These are phyloP conservation scores for Delphinus delphis DNA, from an alignment of 2,113 vertebrate species.

Conservation along the genomic window DNA sequence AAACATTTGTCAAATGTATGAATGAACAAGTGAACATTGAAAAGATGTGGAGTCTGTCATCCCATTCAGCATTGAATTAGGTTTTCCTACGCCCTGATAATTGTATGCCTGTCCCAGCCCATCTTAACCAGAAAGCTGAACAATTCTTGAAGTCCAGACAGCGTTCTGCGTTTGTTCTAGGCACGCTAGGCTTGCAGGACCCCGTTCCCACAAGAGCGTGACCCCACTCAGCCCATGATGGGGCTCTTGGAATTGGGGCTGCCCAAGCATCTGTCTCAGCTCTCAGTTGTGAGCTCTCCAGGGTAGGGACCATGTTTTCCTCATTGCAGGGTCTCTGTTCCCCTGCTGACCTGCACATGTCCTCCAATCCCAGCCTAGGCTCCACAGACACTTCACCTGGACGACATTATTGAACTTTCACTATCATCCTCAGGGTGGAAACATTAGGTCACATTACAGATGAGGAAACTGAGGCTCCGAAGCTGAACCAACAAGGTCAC, in stretches of 20 bases:
- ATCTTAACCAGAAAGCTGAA: background rate
- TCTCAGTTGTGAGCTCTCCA: background rate
- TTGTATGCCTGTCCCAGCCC: background rate
- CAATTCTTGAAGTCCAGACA: background rate
- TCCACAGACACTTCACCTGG: background rate
- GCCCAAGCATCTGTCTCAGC: background rate
- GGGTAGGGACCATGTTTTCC: background rate
- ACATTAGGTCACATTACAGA: background rate
- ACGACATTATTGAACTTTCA: background rate
- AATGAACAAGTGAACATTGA: background rate
- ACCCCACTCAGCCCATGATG: rapidly evolving
- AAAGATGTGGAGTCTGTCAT: background rate
- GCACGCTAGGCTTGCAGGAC: background rate
- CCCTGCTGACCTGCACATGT: background rate
- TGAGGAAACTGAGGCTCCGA: background rate
- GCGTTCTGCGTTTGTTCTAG: background rate
- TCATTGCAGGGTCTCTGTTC: background rate
- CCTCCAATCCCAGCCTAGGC: background rate
- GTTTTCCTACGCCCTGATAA: background rate
- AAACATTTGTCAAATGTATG: background rate
- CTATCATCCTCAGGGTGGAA: background rate
- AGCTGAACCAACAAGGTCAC: background rate
- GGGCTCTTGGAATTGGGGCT: background rate
- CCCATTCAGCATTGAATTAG: background rate
- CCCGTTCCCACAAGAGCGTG: rapidly evolving